Conservation (phyloP, 2,888 invertebrate species). For the Spodoptera picta region DNA sequence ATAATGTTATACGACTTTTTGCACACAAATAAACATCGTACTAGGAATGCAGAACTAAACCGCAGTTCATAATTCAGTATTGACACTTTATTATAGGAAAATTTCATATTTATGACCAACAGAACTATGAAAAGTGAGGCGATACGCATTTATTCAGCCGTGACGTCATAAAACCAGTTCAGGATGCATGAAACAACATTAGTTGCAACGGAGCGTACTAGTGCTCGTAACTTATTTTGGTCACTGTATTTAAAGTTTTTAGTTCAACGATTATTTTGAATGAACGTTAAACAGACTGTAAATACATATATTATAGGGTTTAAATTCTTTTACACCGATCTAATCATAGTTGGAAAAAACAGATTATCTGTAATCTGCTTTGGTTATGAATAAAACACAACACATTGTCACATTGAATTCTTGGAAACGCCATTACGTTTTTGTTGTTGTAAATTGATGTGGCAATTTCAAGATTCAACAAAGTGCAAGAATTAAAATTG, state of each 20-base stretch:
- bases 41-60: neutral
- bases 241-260: conserved; percentile 10
- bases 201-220: conserved; percentile 25
- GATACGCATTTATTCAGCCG: conserved; percentile 31
- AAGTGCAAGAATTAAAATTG: too few species aligned
- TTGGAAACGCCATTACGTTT: too few species aligned
- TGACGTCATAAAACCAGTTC: conserved; percentile 37
- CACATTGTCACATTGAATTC: too few species aligned
- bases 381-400: too few species aligned
- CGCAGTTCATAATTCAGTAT: conserved; percentile 3
- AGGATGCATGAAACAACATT: conserved; percentile 41
- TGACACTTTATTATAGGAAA: conserved; percentile 7
- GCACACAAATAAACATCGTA: conserved; percentile 17
- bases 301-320: too few species aligned
- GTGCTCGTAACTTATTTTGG: conserved; percentile 38
- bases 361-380: too few species aligned
- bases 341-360: too few species aligned
- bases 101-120: conserved; percentile 25
- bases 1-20: too few species aligned
- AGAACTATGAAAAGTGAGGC: conserved; percentile 22
- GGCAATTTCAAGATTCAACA: too few species aligned
- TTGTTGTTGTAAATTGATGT: too few species aligned
- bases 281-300: too few species aligned
- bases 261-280: conserved; percentile 3
- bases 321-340: too few species aligned